A percentile compares a stretch with the other conserved stretches of the same genome.
Evolutionary conservation across 2,797 vertebrate species (phyloP).

Genomic region (Hyperoplus lanceolatus): DNA sequence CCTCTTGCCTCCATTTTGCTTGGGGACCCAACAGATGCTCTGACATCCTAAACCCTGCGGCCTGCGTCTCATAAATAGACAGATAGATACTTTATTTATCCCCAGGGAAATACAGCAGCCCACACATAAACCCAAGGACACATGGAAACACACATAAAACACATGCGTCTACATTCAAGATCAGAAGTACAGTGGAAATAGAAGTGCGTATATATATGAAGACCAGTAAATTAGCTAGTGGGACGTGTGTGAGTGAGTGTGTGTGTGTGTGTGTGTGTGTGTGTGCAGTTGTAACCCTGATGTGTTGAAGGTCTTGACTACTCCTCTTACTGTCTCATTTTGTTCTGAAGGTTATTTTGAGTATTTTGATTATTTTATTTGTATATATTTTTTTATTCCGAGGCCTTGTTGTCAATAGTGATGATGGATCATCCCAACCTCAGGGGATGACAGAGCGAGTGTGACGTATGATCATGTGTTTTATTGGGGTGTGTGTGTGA

Average conservation of each 20-base stretch:
- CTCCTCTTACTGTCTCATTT: neutral
- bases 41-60: constrained; percentile 6
- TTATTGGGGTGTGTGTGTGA: no score
- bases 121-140: neutral
- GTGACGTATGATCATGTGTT: no score
- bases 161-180: no score
- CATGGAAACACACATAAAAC: neutral
- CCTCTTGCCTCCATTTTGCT: constrained; percentile 12
- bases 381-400: neutral
- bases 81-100: no score
- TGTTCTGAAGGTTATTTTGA: neutral
- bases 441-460: neutral
- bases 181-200: no score
- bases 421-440: constrained; percentile 33
- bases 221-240: no score
- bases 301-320: neutral
- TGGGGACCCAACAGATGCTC: constrained; percentile 55
- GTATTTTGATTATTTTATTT: neutral
- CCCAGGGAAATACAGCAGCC: neutral
- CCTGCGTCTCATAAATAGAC: neutral
- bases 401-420: neutral
- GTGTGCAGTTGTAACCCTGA: no score
- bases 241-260: no score
- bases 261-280: no score
- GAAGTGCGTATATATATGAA: no score